A percentile compares a stretch with the other conserved stretches of the same genome.
phyloP scores from a whole-genome alignment of 2,113 vertebrate genomes.

The Panthera uncia region DNA sequence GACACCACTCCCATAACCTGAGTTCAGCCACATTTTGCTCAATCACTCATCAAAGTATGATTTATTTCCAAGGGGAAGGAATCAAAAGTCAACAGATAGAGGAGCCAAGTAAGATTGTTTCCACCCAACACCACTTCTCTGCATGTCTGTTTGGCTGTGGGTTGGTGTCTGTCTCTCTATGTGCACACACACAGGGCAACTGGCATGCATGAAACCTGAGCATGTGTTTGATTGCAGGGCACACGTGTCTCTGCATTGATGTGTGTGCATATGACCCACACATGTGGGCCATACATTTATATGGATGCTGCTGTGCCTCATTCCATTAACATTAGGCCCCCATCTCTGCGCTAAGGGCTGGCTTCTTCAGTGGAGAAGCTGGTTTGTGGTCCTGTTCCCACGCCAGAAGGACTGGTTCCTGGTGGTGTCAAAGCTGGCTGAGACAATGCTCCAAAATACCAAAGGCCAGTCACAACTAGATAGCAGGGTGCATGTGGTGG shows the following conservation, averaged over 20 bases:
- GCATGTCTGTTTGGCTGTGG: background rate
- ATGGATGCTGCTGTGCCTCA: background rate
- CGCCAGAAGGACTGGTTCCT: background rate
- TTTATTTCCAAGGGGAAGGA: background rate
- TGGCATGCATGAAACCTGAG: background rate
- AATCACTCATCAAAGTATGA: background rate
- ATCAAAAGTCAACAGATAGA: background rate
- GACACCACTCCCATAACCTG: background rate
- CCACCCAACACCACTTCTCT: background rate
- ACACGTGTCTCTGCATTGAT: background rate
- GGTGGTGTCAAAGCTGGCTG: background rate
- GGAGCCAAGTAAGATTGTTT: background rate
- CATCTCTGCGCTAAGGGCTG: background rate
- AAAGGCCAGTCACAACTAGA: background rate
- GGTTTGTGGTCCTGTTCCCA: background rate
- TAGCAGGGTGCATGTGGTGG: background rate
- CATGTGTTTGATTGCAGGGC: background rate
- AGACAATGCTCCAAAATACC: background rate
- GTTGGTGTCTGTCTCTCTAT: background rate
- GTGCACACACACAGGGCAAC: no score
- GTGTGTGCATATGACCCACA: background rate
- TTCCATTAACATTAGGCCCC: background rate
- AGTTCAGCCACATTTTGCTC: background rate
- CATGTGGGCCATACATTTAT: background rate
- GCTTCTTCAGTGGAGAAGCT: no score